Evolutionary conservation across 2,888 invertebrate genomes (phyloP).

Genomic region (Cactoblastis cactorum): DNA sequence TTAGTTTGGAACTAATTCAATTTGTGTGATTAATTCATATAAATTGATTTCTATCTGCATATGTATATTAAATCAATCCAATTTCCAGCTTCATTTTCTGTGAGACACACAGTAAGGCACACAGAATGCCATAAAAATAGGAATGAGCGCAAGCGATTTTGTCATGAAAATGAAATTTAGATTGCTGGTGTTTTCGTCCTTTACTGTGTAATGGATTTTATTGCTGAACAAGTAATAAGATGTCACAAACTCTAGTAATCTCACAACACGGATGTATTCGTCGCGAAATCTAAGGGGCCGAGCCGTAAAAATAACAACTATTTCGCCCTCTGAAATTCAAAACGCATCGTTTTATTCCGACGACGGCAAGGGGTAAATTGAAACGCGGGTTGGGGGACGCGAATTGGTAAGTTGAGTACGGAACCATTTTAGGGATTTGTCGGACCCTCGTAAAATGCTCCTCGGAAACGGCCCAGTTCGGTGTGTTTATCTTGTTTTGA

Average conservation of each 20-base stretch:
- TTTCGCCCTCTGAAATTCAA: constrained; percentile 46
- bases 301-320: constrained; percentile 48
- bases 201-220: background rate
- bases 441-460: constrained; percentile 61
- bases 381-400: constrained; percentile 50
- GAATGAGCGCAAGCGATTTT: no score
- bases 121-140: no score
- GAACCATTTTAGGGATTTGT: constrained; percentile 54
- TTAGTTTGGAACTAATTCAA: no score
- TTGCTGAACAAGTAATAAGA: background rate
- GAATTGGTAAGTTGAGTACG: constrained; percentile 51
- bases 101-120: no score
- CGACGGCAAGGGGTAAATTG: constrained; percentile 59
- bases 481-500: constrained; percentile 56
- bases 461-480: constrained; percentile 41
- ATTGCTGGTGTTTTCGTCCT: no score
- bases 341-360: constrained; percentile 49
- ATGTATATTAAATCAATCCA: no score
- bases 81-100: no score
- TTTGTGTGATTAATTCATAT: no score
- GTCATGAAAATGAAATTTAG: no score
- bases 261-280: constrained; percentile 24
- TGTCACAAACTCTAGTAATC: background rate
- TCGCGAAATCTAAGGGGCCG: constrained; percentile 30
- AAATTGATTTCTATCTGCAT: no score